Percentiles rank a stretch among this genome's conserved stretches.
phyloP scores from a whole-genome alignment of 2,888 invertebrate genomes.

The Cheiracanthium punctorium region DNA sequence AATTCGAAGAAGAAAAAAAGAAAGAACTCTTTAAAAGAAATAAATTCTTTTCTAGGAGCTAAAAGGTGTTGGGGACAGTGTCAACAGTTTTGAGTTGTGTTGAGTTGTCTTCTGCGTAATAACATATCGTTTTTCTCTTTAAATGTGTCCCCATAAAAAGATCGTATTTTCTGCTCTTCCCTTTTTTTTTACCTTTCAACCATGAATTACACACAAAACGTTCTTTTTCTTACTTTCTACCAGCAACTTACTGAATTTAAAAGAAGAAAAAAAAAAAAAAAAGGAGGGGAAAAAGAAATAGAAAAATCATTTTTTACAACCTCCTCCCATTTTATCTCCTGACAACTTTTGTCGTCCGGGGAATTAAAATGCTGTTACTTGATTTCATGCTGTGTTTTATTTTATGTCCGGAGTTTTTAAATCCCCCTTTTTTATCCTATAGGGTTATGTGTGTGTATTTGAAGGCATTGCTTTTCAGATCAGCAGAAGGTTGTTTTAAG shows the following conservation, averaged over 20 bases:
- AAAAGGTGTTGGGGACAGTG: no score
- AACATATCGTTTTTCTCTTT: not conserved
- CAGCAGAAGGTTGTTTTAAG: no score
- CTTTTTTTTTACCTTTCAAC: not conserved
- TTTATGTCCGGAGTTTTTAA: no score
- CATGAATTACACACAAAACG: not conserved
- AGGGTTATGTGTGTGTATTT: no score
- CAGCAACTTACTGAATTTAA: not conserved
- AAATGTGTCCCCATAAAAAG: conserved; percentile 1
- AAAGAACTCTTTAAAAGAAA: no score
- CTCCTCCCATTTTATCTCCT: not conserved
- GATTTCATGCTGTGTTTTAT: not conserved
- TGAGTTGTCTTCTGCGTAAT: not conserved
- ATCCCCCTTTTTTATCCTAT: no score
- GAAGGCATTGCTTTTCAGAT: no score
- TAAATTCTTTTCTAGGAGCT: no score
- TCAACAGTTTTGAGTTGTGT: no score
- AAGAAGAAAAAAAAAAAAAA: not conserved
- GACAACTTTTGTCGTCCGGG: not conserved
- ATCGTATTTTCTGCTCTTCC: not conserved
- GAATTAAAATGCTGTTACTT: not conserved
- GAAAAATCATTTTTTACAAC: not conserved
- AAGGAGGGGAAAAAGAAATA: not conserved
- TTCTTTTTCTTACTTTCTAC: not conserved
- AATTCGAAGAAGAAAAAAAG: no score